phyloP scores from a whole-genome alignment of 1,140 invertebrate genomes.

The Drosophila quadrilineata region DNA sequence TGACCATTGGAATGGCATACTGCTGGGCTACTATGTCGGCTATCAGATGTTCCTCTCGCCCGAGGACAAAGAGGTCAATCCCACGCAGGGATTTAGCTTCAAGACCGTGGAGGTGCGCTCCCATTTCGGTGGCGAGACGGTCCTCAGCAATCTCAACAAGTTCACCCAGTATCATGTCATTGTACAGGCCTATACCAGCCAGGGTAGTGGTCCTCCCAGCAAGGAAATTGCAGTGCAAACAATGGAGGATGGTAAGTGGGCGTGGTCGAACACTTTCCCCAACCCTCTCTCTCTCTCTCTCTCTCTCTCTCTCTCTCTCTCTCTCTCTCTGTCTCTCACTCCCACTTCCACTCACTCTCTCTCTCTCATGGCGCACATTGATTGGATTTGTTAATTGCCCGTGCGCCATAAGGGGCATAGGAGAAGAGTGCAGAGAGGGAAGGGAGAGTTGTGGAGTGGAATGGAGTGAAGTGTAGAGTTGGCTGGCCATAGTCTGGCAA shows the following conservation, averaged over 20 bases:
- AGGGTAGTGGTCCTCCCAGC: constrained; percentile 93
- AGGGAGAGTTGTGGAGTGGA: constrained; percentile 2
- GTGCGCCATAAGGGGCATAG: too few relatives aligned
- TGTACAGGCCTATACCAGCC: constrained; percentile 95
- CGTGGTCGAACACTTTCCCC: not conserved
- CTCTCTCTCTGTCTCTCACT: too few relatives aligned
- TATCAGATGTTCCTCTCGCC: constrained; percentile 86
- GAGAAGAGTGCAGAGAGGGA: too few relatives aligned
- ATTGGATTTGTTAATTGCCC: constrained; percentile 77
- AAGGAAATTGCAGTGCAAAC: constrained; percentile 90
- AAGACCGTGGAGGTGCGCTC: constrained; percentile 87
- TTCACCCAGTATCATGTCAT: constrained; percentile 94
- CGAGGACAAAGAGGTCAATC: constrained; percentile 78
- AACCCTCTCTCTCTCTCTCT: not conserved
- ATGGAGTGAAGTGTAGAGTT: constrained; percentile 10
- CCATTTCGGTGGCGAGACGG: constrained; percentile 85
- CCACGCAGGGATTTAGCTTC: constrained; percentile 85
- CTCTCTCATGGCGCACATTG: constrained; percentile 46
- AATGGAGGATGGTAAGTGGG: constrained; percentile 91
- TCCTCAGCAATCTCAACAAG: constrained; percentile 88
- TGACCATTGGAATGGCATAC: constrained; percentile 94
- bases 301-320: too few relatives aligned
- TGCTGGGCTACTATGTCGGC: constrained; percentile 96
- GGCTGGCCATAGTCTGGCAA: constrained; percentile 7
- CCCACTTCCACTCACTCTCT: not conserved